Conservation (phyloP, 2,113 vertebrate species). For the Elanus axillaris region DNA sequence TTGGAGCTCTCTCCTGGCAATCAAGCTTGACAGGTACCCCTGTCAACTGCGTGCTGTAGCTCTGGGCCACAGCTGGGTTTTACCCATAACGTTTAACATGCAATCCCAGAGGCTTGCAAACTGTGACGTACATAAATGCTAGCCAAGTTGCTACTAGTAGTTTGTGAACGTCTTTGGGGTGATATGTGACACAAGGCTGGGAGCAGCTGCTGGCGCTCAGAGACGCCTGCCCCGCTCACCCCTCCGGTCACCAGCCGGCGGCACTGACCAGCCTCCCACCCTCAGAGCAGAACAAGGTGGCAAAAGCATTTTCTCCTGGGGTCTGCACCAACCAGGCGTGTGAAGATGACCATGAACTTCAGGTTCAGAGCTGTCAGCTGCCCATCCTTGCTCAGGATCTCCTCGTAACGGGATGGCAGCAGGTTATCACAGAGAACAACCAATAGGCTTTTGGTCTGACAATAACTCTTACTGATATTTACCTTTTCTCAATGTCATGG, state of each 20-base stretch:
- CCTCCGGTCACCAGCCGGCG: fast-evolving
- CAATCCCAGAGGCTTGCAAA: not conserved
- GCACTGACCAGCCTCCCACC: not conserved
- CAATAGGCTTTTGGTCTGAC: not conserved
- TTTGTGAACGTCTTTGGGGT: not conserved
- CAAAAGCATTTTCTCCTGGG: not conserved
- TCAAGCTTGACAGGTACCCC: not conserved
- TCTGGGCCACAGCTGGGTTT: not conserved
- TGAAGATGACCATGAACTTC: not conserved
- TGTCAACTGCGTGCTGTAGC: not conserved
- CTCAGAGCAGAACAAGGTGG: not conserved
- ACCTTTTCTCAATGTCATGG: not conserved
- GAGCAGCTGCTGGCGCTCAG: not conserved
- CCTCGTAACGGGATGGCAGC: not conserved
- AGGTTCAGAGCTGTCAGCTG: not conserved
- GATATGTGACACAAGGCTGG: not conserved
- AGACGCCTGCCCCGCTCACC: fast-evolving
- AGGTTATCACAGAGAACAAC: not conserved
- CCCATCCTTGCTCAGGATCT: not conserved
- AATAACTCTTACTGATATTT: not conserved
- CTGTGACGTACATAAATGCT: not conserved
- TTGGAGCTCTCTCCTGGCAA: not conserved
- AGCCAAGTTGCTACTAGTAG: not conserved
- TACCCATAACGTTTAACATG: not conserved
- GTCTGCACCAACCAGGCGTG: not conserved